Conservation (phyloP, 2,797 vertebrate species). For the Enteromius argenteus region DNA sequence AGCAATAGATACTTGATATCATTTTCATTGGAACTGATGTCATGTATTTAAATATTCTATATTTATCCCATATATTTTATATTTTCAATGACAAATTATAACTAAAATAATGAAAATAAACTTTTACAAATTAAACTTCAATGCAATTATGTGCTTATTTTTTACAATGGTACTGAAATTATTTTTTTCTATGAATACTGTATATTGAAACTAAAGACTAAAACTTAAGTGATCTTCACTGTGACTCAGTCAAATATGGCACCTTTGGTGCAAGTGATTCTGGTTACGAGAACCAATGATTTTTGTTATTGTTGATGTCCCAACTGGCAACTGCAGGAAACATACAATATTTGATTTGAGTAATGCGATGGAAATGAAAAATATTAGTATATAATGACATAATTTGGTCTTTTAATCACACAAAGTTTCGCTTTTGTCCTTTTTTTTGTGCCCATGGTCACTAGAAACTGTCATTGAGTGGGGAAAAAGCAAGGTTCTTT, state of each 20-base stretch:
- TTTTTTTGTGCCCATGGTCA: not conserved
- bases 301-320: not conserved
- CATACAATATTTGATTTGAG: not conserved
- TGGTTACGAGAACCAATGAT: not conserved
- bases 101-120: not conserved
- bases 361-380: not conserved
- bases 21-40: not conserved
- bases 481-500: not conserved
- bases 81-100: not conserved
- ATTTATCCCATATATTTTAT: not conserved
- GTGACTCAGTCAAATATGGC: not conserved
- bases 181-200: not conserved
- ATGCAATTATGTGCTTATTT: not conserved
- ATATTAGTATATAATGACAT: not conserved
- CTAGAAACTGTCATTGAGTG: not conserved
- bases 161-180: not conserved
- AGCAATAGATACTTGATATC: not conserved
- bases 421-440: not conserved
- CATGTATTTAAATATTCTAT: not conserved
- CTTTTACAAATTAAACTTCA: not conserved
- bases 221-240: not conserved
- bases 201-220: not conserved
- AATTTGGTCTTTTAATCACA: not conserved
- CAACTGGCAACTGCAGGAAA: not conserved
- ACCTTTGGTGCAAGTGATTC: not conserved